Percentiles rank a stretch among this genome's conserved stretches.
Evolutionary conservation across 2,888 invertebrate genomes (phyloP).

Genomic region (Pterostichus madidus): DNA sequence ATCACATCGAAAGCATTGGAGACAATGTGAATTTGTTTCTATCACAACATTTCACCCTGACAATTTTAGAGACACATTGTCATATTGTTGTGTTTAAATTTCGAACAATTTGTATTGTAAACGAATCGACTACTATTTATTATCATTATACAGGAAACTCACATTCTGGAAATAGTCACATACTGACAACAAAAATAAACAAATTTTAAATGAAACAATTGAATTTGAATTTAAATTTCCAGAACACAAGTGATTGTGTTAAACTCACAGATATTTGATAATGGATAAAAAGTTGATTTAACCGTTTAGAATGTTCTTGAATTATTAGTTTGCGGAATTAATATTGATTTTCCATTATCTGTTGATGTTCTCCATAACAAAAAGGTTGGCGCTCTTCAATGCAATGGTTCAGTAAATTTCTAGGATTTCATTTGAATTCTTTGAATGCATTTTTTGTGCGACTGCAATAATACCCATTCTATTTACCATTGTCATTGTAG

Average conservation of each 20-base stretch:
- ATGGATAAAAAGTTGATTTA: slow-evolving; percentile 40
- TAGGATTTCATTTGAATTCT: slow-evolving; percentile 16
- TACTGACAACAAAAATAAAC: not conserved
- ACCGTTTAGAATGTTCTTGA: slow-evolving; percentile 28
- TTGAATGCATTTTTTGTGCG: not conserved
- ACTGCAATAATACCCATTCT: too few relatives aligned
- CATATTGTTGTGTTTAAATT: not conserved
- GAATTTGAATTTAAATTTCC: slow-evolving; percentile 14
- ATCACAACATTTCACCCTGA: not conserved
- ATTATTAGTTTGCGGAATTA: slow-evolving; percentile 47
- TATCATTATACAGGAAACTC: not conserved
- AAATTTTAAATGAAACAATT: slow-evolving; percentile 1
- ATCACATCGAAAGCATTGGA: not conserved
- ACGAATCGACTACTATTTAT: not conserved
- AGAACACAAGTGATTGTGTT: not conserved
- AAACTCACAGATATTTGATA: slow-evolving; percentile 19
- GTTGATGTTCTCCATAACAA: not conserved
- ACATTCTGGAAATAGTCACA: not conserved
- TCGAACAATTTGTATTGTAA: not conserved
- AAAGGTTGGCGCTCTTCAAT: slow-evolving; percentile 11
- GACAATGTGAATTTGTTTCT: slow-evolving; percentile 1
- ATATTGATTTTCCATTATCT: slow-evolving; percentile 58
- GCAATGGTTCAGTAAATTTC: slow-evolving; percentile 12
- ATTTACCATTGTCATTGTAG: too few relatives aligned
- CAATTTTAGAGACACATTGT: too few relatives aligned